phyloP scores from a whole-genome alignment of 2,113 vertebrate species.

The Grallaria varia region DNA sequence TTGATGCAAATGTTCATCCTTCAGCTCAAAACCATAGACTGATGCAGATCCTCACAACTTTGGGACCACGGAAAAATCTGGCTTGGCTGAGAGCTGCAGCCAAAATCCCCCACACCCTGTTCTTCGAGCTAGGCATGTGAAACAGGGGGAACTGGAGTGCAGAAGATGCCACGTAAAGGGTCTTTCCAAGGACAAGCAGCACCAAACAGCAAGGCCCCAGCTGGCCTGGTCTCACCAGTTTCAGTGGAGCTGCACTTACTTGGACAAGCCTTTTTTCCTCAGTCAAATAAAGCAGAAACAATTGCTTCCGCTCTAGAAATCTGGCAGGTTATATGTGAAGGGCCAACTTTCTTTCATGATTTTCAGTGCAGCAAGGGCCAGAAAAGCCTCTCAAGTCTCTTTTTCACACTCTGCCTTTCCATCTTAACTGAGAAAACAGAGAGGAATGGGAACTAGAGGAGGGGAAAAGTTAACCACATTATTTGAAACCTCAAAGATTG shows the following conservation, averaged over 20 bases:
- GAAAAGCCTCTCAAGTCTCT: not conserved
- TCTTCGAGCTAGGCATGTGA: not conserved
- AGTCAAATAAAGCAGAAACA: not conserved
- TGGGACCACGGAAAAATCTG: not conserved
- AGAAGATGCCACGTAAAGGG: not conserved
- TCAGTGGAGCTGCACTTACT: not conserved
- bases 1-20: not conserved
- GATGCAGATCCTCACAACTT: not conserved
- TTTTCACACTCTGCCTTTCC: not conserved
- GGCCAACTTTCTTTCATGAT: not conserved
- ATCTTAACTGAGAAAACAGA: not conserved
- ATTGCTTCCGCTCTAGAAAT: not conserved
- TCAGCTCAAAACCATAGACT: not conserved
- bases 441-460: not conserved
- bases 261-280: not conserved
- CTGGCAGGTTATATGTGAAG: not conserved
- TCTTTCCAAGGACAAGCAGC: not conserved
- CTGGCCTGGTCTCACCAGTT: not conserved
- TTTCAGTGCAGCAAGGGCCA: not conserved
- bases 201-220: not conserved
- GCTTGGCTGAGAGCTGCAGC: not conserved
- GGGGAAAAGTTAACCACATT: not conserved
- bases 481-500: conserved; percentile 26
- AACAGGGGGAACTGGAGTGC: not conserved
- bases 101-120: not conserved